Percentiles rank a stretch among this genome's conserved stretches.
Evolutionary conservation across 2,797 vertebrate species (phyloP).

Genomic region (Phylloscopus collybita): DNA sequence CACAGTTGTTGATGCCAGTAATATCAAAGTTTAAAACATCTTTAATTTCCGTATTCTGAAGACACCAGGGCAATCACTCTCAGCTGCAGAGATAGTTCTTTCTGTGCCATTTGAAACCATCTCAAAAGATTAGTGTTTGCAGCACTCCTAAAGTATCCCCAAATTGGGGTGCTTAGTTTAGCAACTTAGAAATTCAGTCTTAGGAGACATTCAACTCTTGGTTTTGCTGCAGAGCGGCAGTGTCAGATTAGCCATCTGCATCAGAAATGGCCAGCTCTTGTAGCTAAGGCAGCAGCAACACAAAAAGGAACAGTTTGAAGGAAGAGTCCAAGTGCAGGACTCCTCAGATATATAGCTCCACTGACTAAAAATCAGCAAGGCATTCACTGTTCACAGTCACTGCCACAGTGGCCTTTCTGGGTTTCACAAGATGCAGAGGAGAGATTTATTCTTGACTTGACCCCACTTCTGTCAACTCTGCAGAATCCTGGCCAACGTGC

Average conservation of each 20-base stretch:
- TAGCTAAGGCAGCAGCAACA: background rate
- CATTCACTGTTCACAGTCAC: background rate
- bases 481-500: background rate
- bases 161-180: background rate
- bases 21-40: background rate
- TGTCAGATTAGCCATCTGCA: background rate
- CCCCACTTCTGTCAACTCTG: background rate
- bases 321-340: background rate
- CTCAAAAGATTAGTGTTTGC: background rate
- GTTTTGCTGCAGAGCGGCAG: background rate
- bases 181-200: background rate
- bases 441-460: background rate
- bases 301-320: background rate
- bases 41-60: background rate
- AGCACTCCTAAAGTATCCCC: background rate
- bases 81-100: background rate
- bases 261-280: background rate
- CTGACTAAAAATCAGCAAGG: background rate
- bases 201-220: background rate
- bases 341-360: background rate
- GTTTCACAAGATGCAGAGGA: background rate
- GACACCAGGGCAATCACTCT: background rate
- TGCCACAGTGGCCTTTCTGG: background rate
- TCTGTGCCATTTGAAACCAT: background rate
- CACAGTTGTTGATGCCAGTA: background rate